phyloP scores from a whole-genome alignment of 2,888 invertebrate genomes.

The Cosmopolites sordidus region DNA sequence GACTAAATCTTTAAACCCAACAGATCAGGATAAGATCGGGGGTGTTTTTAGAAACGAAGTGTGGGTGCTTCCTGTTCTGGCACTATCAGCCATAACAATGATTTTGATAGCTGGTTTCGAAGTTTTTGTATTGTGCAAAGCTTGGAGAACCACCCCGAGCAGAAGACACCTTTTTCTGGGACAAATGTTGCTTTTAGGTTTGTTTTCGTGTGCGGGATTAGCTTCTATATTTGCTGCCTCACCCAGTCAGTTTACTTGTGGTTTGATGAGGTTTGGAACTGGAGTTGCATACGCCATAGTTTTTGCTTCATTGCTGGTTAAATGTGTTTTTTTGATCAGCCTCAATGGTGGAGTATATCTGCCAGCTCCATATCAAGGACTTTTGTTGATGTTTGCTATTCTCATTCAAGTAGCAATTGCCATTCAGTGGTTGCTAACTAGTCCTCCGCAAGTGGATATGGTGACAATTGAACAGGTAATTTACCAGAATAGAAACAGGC shows the following conservation, averaged over 20 bases:
- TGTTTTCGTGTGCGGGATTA: conserved; percentile 76
- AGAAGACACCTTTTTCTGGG: conserved; percentile 82
- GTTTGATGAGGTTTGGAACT: conserved; percentile 74
- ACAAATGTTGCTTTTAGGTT: conserved; percentile 78
- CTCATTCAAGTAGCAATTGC: conserved; percentile 85
- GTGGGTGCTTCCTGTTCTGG: conserved; percentile 88
- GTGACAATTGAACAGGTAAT: conserved; percentile 43
- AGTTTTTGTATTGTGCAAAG: conserved; percentile 81
- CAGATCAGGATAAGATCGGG: conserved; percentile 32
- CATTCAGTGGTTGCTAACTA: conserved; percentile 78
- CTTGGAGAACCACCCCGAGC: conserved; percentile 77
- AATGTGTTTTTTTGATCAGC: conserved; percentile 89
- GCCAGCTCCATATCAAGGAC: conserved; percentile 86
- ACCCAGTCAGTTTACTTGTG: conserved; percentile 76
- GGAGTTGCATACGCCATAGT: conserved; percentile 81
- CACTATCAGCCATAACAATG: conserved; percentile 80
- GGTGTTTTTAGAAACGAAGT: conserved; percentile 62
- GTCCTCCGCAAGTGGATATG: conserved; percentile 62
- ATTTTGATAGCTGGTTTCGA: conserved; percentile 82
- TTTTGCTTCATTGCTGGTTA: conserved; percentile 87
- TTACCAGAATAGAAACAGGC: conserved; percentile 45
- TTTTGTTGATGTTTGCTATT: conserved; percentile 84
- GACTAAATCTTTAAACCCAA: conserved; percentile 43
- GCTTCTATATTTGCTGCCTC: conserved; percentile 74
- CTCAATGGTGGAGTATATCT: conserved; percentile 88